These are phyloP conservation scores for Naso thynnoides DNA, from an alignment of 2,797 vertebrate genomes.

Conservation along the genomic window DNA sequence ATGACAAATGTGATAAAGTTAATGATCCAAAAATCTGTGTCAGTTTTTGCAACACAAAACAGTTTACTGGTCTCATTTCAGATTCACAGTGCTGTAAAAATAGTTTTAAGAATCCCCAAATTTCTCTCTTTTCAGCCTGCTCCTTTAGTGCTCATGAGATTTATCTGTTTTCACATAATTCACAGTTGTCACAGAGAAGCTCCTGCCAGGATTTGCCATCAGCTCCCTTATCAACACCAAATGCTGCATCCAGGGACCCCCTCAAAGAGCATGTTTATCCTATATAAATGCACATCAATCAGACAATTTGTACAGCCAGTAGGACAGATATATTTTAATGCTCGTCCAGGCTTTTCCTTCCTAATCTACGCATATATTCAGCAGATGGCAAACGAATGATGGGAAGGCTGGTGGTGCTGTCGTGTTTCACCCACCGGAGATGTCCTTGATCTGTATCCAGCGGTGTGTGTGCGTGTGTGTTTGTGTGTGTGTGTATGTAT, in stretches of 20 bases:
- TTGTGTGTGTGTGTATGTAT: constrained; percentile 7
- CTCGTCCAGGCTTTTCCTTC: constrained; percentile 14
- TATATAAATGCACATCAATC: constrained; percentile 52
- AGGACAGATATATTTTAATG: constrained; percentile 37
- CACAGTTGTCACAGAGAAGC: constrained; percentile 16
- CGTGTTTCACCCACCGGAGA: constrained; percentile 53
- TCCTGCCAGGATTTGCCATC: constrained; percentile 25
- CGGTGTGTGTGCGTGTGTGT: not conserved
- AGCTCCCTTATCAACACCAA: constrained; percentile 39
- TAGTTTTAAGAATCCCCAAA: not conserved
- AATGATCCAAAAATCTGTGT: constrained; percentile 1
- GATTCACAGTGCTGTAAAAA: not conserved
- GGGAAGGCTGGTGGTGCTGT: constrained; percentile 54
- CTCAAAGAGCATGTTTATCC: constrained; percentile 29
- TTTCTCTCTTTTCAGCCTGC: not conserved
- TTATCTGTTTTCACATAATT: constrained; percentile 4
- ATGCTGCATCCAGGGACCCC: constrained; percentile 18
- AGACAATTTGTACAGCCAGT: constrained; percentile 38
- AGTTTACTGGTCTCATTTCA: not conserved
- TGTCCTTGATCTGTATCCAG: constrained; percentile 75
- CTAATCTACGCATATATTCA: constrained; percentile 49
- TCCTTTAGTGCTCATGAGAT: not conserved
- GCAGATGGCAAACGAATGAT: constrained; percentile 54
- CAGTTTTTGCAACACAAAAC: not conserved
- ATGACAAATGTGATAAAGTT: not conserved